Conservation (phyloP, 2,888 invertebrate species). For the Aleiodes alternator region DNA sequence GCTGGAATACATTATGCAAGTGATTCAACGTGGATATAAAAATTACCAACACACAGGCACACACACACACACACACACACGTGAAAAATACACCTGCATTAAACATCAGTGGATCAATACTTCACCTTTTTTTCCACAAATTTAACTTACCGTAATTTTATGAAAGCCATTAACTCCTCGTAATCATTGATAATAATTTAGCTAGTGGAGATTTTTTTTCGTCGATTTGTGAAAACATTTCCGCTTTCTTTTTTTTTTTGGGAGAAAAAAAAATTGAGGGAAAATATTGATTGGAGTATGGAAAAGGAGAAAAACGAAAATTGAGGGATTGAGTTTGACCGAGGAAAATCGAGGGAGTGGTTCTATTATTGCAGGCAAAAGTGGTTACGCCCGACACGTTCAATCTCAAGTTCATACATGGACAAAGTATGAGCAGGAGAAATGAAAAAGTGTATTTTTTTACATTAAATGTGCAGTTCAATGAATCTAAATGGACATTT, state of each 20-base stretch:
- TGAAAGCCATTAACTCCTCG: too few species aligned
- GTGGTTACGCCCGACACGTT: slow-evolving; percentile 12
- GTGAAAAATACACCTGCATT: background rate
- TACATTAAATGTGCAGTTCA: background rate
- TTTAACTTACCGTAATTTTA: too few species aligned
- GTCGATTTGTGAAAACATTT: too few species aligned
- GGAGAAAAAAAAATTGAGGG: background rate
- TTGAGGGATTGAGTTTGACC: background rate
- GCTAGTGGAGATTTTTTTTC: too few species aligned
- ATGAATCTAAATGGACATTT: background rate
- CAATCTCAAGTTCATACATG: slow-evolving; percentile 14
- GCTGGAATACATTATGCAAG: slow-evolving; percentile 5
- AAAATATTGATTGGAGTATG: background rate
- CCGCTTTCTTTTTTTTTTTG: too few species aligned
- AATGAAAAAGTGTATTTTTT: slow-evolving; percentile 13
- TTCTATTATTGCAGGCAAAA: slow-evolving; percentile 7
- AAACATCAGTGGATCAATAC: background rate
- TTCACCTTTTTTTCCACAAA: too few species aligned
- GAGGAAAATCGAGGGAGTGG: slow-evolving; percentile 23
- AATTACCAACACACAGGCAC: background rate
- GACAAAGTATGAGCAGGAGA: background rate
- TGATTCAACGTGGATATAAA: slow-evolving; percentile 3
- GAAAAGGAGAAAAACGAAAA: background rate
- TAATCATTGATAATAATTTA: too few species aligned
- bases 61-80: too few species aligned